Evolutionary conservation across 2,888 invertebrate genomes (phyloP), one percentile per base, ranked within the genome.

Genomic region (Cryptus armator): DNA sequence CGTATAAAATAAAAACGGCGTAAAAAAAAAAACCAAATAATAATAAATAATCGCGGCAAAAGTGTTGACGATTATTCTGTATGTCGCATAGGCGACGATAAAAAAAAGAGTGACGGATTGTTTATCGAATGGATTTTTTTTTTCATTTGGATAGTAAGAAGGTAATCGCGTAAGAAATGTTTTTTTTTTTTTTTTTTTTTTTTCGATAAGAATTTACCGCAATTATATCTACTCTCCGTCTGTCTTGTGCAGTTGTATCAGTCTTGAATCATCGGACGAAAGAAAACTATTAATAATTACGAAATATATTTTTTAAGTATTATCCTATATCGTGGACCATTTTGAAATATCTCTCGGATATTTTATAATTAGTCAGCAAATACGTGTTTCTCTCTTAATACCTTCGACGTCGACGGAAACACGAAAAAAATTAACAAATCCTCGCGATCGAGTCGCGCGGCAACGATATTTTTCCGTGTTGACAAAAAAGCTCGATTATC

Each of bases 261-360:
- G 85, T 86, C 85, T 86, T 79, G 37, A 86, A 81, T 76, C 24
- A 48, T 83, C 59, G 68, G 81, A 85, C 72, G 72, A 56, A 43
- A 24, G 1, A 53, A 78, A 66, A 66, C 43, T 51, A 72, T 32
- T 1, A 12, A 62, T 59, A 84, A 81, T 84, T 62, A 72, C 37
- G 51, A 72, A 80, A 67, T 84, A n/a, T 67, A 66, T 56, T 59
- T 59, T 43, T 14, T 67, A 59, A 74, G 10, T 51, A 46, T 32
- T 16, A 71, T 67, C 24, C 43, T 72, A 82, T 16, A 67, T 56
- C 71, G 74, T 79, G 72, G 59, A 74, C 56, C 66, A 56, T 72
- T 43, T 68, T 37, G 46, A 51, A 51, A 62, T 37, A 48, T 48
- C n/a, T 29, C 62, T 14, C 62, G 71, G 37, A 37, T 37, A 51